Evolutionary conservation across 2,113 vertebrate genomes (phyloP).

Genomic region (Osmerus mordax): DNA sequence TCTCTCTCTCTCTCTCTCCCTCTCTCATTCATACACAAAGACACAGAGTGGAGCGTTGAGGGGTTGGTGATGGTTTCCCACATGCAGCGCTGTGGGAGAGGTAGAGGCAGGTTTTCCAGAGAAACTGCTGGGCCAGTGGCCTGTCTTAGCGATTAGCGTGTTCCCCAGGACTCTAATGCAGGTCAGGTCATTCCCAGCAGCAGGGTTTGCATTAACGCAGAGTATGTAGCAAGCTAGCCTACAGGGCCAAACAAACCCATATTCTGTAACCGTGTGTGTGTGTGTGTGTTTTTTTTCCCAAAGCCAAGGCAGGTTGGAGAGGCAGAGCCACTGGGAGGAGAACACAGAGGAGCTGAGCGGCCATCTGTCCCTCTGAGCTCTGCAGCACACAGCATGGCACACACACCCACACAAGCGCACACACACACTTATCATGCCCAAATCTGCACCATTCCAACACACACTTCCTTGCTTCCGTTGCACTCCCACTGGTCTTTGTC

Average conservation of each 20-base stretch:
- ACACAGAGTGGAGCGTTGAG: no score
- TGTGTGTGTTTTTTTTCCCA: conserved; percentile 12
- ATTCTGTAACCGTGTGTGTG: conserved; percentile 15
- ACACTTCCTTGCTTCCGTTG: not conserved
- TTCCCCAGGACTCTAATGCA: conserved; percentile 29
- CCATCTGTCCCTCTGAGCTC: conserved; percentile 68
- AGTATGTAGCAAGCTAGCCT: conserved; percentile 47
- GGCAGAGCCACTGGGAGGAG: conserved; percentile 40
- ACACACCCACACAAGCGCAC: conserved; percentile 25
- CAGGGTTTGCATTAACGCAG: conserved; percentile 33
- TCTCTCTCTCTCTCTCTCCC: no score
- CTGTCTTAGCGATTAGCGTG: conserved; percentile 42
- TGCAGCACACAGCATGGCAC: conserved; percentile 8
- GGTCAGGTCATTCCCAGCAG: conserved; percentile 55
- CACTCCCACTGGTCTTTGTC: not conserved
- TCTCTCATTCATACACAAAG: no score
- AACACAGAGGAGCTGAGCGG: conserved; percentile 39
- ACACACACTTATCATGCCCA: not conserved
- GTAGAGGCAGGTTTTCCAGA: not conserved
- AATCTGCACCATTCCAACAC: not conserved
- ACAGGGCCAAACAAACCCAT: conserved; percentile 32
- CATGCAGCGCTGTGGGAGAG: not conserved
- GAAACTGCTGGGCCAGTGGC: conserved; percentile 37
- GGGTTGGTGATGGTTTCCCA: no score
- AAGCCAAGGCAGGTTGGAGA: conserved; percentile 62